phyloP scores from a whole-genome alignment of 2,113 vertebrate species.

The Monopterus albus region DNA sequence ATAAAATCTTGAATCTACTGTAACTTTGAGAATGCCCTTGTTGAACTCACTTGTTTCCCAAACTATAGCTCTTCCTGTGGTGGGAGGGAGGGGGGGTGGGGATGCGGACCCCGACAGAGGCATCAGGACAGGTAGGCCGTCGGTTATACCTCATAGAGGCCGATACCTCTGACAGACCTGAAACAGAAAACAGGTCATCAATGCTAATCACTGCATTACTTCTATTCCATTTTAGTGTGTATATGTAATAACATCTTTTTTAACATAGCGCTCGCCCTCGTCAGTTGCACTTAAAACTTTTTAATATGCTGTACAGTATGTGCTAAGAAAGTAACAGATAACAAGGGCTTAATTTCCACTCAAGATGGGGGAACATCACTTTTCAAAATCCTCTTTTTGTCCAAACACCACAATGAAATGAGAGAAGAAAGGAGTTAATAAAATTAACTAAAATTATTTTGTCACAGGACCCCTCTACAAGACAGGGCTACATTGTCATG shows the following conservation, averaged over 20 bases:
- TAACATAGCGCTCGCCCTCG: too few relatives aligned
- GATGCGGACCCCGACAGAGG: conserved; percentile 88
- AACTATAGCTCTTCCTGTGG: conserved; percentile 96
- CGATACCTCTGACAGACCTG: conserved; percentile 88
- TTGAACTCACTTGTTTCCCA: conserved; percentile 93
- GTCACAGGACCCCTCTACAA: too few relatives aligned
- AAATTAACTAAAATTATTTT: too few relatives aligned
- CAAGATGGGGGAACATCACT: too few relatives aligned
- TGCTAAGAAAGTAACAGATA: too few relatives aligned
- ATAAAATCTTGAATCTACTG: background rate
- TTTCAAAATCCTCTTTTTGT: too few relatives aligned
- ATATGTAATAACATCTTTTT: background rate
- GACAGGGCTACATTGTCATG: too few relatives aligned
- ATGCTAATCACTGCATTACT: too few relatives aligned
- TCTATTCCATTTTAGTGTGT: background rate
- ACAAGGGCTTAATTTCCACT: too few relatives aligned
- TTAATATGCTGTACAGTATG: too few relatives aligned
- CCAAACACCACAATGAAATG: too few relatives aligned
- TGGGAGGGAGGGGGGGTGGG: conserved; percentile 90
- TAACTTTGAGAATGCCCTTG: background rate
- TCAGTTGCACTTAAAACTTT: too few relatives aligned
- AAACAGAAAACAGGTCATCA: conserved; percentile 16
- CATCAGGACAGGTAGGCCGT: conserved; percentile 93
- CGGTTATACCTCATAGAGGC: conserved; percentile 86
- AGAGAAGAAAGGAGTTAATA: background rate